These are phyloP conservation scores for Tyrophagus putrescentiae DNA, from an alignment of 1,140 invertebrate species.

Conservation along the genomic window DNA sequence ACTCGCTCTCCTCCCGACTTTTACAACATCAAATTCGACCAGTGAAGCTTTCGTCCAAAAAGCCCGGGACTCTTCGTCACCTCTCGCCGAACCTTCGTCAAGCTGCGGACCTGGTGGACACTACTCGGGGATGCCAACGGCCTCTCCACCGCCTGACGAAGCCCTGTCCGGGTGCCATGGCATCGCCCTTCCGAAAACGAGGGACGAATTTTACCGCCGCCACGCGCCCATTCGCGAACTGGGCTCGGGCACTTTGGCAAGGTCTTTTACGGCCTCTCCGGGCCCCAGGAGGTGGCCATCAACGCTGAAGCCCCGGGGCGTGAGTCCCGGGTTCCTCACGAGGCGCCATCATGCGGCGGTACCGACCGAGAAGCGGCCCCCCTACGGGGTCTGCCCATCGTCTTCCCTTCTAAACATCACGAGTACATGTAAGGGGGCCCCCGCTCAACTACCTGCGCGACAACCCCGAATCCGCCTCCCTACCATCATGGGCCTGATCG, in stretches of 20 bases:
- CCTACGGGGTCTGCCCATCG: slow-evolving; percentile 95
- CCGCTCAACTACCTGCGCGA: slow-evolving; percentile 76
- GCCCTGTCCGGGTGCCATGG: slow-evolving; percentile 80
- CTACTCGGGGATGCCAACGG: slow-evolving; percentile 66
- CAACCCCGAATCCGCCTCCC: slow-evolving; percentile 31
- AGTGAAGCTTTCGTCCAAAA: slow-evolving; percentile 97
- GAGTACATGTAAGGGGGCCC: slow-evolving; percentile 95
- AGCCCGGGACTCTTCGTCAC: slow-evolving; percentile 76
- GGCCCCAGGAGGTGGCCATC: slow-evolving; percentile 90
- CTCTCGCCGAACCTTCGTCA: slow-evolving; percentile 78
- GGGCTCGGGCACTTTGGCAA: slow-evolving; percentile 92
- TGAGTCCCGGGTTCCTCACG: slow-evolving; percentile 89
- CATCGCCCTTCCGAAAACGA: slow-evolving; percentile 76
- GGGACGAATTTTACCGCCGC: slow-evolving; percentile 83
- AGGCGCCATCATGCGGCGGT: slow-evolving; percentile 99
- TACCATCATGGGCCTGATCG: slow-evolving; percentile 52
- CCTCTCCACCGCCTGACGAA: slow-evolving; percentile 73
- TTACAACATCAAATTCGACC: slow-evolving; percentile 78
- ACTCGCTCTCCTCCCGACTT: slow-evolving; percentile 90
- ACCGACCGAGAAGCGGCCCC: slow-evolving; percentile 76
- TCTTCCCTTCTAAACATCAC: no score
- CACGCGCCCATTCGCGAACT: slow-evolving; percentile 77
- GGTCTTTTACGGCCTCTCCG: slow-evolving; percentile 93
- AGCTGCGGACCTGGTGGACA: slow-evolving; percentile 76
- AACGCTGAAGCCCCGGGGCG: slow-evolving; percentile 98